A percentile compares a stretch with the other conserved stretches of the same genome.
phyloP scores from a whole-genome alignment of 2,888 invertebrate genomes.

The Eupithecia abbreviata region DNA sequence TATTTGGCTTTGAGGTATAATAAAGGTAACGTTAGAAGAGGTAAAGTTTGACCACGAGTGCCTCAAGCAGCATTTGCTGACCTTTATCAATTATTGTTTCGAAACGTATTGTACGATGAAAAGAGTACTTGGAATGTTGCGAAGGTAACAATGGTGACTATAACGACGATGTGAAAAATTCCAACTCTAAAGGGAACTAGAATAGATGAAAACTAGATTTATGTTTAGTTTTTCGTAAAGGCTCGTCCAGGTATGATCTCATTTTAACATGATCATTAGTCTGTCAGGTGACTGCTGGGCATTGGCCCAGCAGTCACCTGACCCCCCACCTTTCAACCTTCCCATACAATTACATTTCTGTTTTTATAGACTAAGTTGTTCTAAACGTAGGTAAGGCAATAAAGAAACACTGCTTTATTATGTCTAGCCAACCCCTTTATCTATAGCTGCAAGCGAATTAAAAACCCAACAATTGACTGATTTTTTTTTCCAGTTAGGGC shows the following conservation, averaged over 20 bases:
- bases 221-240: background rate
- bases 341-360: too few relatives aligned
- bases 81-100: conserved; percentile 66
- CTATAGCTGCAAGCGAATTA: background rate
- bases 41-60: conserved; percentile 37
- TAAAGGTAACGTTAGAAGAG: conserved; percentile 23
- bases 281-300: background rate
- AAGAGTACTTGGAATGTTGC: conserved; percentile 39
- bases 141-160: conserved; percentile 31
- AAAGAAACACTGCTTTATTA: background rate
- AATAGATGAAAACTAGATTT: background rate
- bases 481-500: background rate
- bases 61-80: conserved; percentile 61
- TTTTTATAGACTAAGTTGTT: background rate
- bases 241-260: background rate
- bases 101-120: conserved; percentile 61
- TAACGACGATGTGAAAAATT: background rate
- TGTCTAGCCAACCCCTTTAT: background rate
- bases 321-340: too few relatives aligned
- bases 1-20: conserved; percentile 16
- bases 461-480: background rate
- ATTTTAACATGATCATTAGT: background rate
- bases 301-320: too few relatives aligned
- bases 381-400: background rate
- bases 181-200: too few relatives aligned